These are phyloP conservation scores for Parnassius smintheus DNA, from an alignment of 2,888 invertebrate species.

Conservation along the genomic window DNA sequence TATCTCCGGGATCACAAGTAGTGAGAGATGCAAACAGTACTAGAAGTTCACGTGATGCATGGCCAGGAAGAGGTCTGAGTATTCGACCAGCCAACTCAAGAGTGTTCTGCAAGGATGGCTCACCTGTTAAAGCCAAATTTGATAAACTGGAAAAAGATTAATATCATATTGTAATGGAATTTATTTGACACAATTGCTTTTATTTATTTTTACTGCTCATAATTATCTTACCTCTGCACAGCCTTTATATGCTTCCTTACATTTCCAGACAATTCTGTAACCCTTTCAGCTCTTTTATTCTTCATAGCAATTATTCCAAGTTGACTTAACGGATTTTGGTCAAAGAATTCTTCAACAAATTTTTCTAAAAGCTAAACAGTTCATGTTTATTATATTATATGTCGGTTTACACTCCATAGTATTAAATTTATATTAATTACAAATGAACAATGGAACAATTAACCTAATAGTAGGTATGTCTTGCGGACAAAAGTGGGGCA, in stretches of 20 bases:
- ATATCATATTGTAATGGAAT: no score
- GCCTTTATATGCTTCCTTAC: constrained; percentile 89
- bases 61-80: constrained; percentile 93
- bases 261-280: constrained; percentile 95
- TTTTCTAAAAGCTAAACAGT: constrained; percentile 89
- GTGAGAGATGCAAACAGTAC: constrained; percentile 96
- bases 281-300: constrained; percentile 96
- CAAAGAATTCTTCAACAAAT: constrained; percentile 98
- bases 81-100: constrained; percentile 93
- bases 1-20: constrained; percentile 98
- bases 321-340: constrained; percentile 99
- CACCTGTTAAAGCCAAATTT: constrained; percentile 88
- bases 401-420: no score
- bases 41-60: constrained; percentile 96
- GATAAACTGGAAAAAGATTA: constrained; percentile 63
- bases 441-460: no score
- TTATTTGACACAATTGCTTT: no score
- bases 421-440: no score
- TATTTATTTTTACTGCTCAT: no score
- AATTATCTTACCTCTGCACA: constrained; percentile 70
- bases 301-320: constrained; percentile 94
- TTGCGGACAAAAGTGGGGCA: no score
- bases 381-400: no score
- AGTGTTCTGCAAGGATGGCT: constrained; percentile 98
- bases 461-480: no score